Conservation (phyloP, 2,113 vertebrate genomes). For the Microcebus griseorufus region DNA sequence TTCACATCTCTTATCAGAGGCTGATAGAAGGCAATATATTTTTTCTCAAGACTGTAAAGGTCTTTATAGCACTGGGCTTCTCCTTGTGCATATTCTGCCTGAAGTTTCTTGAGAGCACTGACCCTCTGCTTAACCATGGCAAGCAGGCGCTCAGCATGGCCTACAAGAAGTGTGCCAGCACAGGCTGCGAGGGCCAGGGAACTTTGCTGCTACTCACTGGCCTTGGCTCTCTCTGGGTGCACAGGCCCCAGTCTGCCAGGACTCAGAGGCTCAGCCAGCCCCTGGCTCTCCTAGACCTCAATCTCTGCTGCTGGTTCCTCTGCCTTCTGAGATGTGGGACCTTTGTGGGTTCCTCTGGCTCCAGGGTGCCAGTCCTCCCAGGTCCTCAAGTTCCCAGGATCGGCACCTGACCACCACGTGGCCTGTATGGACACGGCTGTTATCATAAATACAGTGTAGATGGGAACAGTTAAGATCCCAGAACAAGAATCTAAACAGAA, state of each 20-base stretch:
- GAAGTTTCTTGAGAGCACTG: neutral
- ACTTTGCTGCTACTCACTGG: no score
- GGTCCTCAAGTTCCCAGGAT: no score
- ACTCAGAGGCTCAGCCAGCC: no score
- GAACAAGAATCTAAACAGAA: neutral
- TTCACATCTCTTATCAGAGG: neutral
- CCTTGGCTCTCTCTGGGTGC: rapidly evolving
- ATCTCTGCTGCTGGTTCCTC: neutral
- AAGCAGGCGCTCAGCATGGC: neutral
- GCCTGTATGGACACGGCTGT: neutral
- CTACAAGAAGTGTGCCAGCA: neutral
- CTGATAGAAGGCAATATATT: neutral
- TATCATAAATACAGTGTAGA: neutral
- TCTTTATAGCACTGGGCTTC: neutral
- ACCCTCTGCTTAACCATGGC: rapidly evolving
- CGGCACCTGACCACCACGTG: rapidly evolving
- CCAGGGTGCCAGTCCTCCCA: no score
- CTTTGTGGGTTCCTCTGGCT: neutral
- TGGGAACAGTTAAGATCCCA: neutral
- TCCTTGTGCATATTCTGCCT: neutral
- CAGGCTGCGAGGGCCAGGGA: neutral
- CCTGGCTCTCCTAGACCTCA: no score
- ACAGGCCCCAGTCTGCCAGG: neutral
- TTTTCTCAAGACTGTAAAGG: neutral
- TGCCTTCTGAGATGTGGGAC: neutral